Evolutionary conservation across 2,113 vertebrate species (phyloP), one percentile per base, ranked within the genome.

Genomic region (Amphiprion ocellaris): DNA sequence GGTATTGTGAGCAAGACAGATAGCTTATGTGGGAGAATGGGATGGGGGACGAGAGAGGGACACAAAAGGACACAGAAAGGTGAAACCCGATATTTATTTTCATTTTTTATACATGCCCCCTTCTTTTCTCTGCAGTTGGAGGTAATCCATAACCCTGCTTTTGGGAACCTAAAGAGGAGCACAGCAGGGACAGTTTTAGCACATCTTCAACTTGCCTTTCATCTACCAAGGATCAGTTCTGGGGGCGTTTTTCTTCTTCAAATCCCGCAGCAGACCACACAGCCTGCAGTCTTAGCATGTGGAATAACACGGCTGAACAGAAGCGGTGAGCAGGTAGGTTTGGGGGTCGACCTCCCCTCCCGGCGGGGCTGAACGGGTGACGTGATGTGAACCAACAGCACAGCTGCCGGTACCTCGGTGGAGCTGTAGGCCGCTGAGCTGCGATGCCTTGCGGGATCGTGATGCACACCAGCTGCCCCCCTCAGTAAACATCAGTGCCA

Each of bases 1-100:
- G 59, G 16, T 62, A 92, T 91, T 94, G 93, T 92, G 89, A 79
- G 16, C 21, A n/a, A 81, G 87, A 90, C 79, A 88, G 87, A 92
- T 88, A 83, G 85, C 88, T 83, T 70, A 90, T 90, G 85, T 87
- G 88, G 87, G 80, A 81, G 88, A 87, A 74, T 0, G 44, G 64
- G 76, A 50, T 16, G 84, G 60, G 23, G 53, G 46, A 23, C 10
- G 78, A 28, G 70, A 24, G 69, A 28, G 70, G 52, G 76, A 83
- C 69, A 86, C 73, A 67, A 80, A 77, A 86, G 87, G 79, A 88
- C 77, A 87, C 75, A 62, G 71, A 79, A 71, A 91, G 89, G 90
- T 90, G 90, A 89, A 88, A 83, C 83, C 84, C 77, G 87, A 63
- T 63, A 68, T 80, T 76, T 79, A 30, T 30, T 30, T 30, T 56